Evolutionary conservation across 2,888 invertebrate species (phyloP), one percentile per base, ranked within the genome.

Genomic region (Drosophila histrio): DNA sequence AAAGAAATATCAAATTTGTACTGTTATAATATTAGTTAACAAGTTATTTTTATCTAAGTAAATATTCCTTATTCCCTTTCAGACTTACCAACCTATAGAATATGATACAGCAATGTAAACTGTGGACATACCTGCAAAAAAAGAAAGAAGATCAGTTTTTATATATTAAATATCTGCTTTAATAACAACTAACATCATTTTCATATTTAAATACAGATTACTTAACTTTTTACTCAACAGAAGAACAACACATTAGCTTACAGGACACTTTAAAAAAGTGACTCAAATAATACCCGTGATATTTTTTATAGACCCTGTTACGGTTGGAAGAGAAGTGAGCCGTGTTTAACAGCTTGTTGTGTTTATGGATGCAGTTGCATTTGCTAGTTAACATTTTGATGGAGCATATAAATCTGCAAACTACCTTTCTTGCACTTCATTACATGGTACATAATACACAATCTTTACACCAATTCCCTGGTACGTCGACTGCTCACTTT

Each of bases 371-470:
- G 58, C 46, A 63, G n/a, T 54, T 63, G 77, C 72, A 76, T 28
- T 57, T 36, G 63, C 61, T 63, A 44, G 63, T 63, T 62, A 76
- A 72, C 63, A 57, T 36, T 76, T 72, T 77, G 32, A 72, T 76
- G 49, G 46, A 13, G 3, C 54, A n/a, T 24, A 76, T 76, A 71
- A 72, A 64, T 36, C 17, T 32, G 15, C 30, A 17, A 72, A 41
- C 65, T 50, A 43, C 38, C 30, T 2, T 11, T 8, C 67, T 59
- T 64, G 65, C 77, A 72, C 72, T 72, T 72, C 65, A 72, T 77
- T 65, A 77, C 36, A 49, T 22, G 52, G 24, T 39, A 43, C 36
- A 50, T 26, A 28, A 46, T 46, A 28, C 15, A 39, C 36, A 54
- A 30, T 52, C 32, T 22, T 36, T n/a, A 22, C 39, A 59, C n/a